A percentile compares a stretch with the other conserved stretches of the same genome.
Evolutionary conservation across 2,888 invertebrate species (phyloP).

Genomic region (Agrilus mali): DNA sequence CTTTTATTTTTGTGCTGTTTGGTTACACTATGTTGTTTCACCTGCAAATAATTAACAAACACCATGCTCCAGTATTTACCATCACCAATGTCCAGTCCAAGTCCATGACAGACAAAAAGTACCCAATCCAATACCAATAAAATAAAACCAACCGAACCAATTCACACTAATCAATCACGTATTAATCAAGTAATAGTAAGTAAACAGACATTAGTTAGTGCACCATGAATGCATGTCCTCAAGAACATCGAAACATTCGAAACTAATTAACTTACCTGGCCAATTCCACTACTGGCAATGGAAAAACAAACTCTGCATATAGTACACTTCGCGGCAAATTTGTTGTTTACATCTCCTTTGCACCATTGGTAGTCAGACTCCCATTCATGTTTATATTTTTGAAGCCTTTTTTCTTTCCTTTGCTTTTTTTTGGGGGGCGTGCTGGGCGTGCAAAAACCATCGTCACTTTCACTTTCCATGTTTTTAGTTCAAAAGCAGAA

Average conservation of each 20-base stretch:
- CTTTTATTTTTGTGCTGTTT: constrained; percentile 7
- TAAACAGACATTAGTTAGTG: too few relatives aligned
- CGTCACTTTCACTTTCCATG: too few relatives aligned
- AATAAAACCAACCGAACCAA: too few relatives aligned
- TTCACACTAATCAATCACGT: too few relatives aligned
- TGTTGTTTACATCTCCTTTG: constrained; percentile 3
- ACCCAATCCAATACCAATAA: too few relatives aligned
- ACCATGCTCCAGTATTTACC: not conserved
- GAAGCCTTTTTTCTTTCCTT: not conserved
- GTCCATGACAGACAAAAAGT: too few relatives aligned
- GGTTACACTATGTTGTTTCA: constrained; percentile 8
- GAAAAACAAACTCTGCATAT: constrained; percentile 5
- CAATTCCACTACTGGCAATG: constrained; percentile 6
- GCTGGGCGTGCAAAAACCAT: not conserved
- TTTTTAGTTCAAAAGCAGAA: too few relatives aligned
- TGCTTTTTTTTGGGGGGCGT: not conserved
- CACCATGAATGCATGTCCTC: too few relatives aligned
- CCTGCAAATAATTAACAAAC: constrained; percentile 6
- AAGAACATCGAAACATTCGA: too few relatives aligned
- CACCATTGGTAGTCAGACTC: constrained; percentile 2
- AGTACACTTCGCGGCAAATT: constrained; percentile 6
- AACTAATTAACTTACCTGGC: constrained; percentile 7
- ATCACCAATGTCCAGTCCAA: not conserved
- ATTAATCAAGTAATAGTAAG: too few relatives aligned
- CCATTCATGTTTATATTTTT: constrained; percentile 2